Percentiles rank a stretch among this genome's conserved stretches.
Conservation (phyloP, 2,113 vertebrate genomes). For the Nerophis ophidion region DNA sequence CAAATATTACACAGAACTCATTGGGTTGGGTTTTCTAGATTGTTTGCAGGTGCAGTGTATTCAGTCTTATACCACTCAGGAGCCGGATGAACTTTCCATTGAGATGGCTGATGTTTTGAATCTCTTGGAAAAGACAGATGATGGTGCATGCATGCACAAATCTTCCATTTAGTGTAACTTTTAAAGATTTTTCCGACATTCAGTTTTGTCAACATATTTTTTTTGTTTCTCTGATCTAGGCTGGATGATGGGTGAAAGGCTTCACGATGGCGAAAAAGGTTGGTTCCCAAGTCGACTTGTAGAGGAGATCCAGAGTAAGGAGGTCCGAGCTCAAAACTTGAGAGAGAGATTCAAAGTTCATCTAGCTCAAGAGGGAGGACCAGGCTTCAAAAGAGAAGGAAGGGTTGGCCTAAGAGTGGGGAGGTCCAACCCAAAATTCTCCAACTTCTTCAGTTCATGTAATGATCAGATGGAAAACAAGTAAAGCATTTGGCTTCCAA, state of each 20-base stretch:
- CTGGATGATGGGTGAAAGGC: conserved; percentile 93
- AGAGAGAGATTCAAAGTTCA: conserved; percentile 89
- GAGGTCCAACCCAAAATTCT: conserved; percentile 46
- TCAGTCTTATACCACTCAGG: conserved; percentile 87
- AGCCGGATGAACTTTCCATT: conserved; percentile 89
- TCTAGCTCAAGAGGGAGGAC: conserved; percentile 78
- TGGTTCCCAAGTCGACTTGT: conserved; percentile 91
- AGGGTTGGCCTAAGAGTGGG: conserved; percentile 39
- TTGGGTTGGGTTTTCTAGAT: conserved; percentile 61
- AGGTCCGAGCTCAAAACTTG: conserved; percentile 90
- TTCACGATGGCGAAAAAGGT: conserved; percentile 91
- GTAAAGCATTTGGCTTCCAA: conserved; percentile 10
- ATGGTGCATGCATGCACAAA: conserved; percentile 69
- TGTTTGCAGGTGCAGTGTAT: conserved; percentile 96
- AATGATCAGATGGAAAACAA: conserved; percentile 31
- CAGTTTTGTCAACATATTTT: neutral
- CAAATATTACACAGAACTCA: neutral
- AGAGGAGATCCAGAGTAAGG: conserved; percentile 89
- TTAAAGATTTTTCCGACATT: neutral
- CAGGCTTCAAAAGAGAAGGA: conserved; percentile 22
- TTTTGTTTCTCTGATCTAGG: conserved; percentile 59
- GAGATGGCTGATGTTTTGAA: conserved; percentile 92
- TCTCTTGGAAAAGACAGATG: conserved; percentile 86
- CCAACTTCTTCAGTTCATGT: conserved; percentile 39
- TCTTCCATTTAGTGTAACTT: neutral